phyloP scores from a whole-genome alignment of 2,113 vertebrate species.

The Numida meleagris region DNA sequence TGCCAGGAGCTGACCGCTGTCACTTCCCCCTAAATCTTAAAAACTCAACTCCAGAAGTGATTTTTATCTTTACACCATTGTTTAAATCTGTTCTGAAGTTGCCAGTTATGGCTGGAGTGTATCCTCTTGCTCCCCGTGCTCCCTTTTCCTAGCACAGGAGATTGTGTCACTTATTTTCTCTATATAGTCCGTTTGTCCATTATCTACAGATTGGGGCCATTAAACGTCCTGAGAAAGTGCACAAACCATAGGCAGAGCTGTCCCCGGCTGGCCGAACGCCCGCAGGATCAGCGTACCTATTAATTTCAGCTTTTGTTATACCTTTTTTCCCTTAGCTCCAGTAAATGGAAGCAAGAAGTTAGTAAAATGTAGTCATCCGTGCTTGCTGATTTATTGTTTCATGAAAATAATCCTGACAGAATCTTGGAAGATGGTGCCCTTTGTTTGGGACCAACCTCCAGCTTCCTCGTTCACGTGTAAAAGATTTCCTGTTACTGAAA shows the following conservation, averaged over 20 bases:
- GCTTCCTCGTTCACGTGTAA: constrained; percentile 46
- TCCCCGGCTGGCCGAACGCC: neutral
- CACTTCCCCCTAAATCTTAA: neutral
- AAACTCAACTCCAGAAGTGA: neutral
- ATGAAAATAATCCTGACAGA: constrained; percentile 52
- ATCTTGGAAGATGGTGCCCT: constrained; percentile 32
- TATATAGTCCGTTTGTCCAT: accelerated
- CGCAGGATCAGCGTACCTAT: neutral
- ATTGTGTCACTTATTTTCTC: neutral
- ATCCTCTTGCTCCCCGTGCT: neutral
- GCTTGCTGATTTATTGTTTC: constrained; percentile 54
- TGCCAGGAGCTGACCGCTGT: neutral
- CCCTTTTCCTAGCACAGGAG: neutral
- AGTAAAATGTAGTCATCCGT: constrained; percentile 2
- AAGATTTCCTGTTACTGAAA: constrained; percentile 58
- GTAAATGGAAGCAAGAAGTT: constrained; percentile 37
- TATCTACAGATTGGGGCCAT: neutral
- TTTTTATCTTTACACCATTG: neutral
- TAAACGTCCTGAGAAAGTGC: neutral
- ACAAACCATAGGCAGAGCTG: neutral
- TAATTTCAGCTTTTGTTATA: constrained; percentile 27
- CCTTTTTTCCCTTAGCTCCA: neutral
- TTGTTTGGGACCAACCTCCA: constrained; percentile 50
- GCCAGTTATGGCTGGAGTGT: neutral
- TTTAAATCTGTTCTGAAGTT: neutral